Base-by-base conservation (phyloP, 2,797 vertebrate species). In the Apogon talboti region DNA sequence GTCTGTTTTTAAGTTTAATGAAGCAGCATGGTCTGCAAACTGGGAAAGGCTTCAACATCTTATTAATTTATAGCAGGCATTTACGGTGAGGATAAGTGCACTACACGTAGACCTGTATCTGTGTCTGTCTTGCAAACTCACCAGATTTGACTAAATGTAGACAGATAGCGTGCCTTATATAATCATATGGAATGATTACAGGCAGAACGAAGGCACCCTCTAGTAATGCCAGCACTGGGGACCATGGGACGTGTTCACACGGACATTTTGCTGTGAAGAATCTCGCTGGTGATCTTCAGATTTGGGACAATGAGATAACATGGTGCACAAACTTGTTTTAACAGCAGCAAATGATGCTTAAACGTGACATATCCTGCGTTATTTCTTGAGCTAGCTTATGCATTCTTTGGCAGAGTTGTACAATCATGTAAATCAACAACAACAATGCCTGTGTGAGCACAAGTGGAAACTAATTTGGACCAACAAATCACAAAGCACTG, bases 331-430 rank as follows among this genome's bases (percentile, higher is more conserved):
- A 82, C 53, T 10, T 19, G 1, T 73, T 19, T 28, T 49, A 47
- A 72, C 64, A 54, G 67, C 69, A 59, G 85, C 78, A 68, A 56
- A 38, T 72, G 2, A 54, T 35, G 54, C 35, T 75, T 58, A 1
- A 12, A 51, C 37, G 0, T 47, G 58, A 71, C 53, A 28, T 12
- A 69, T 60, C 45, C 55, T 64, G 79, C 72, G 58, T 50, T 44
- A 2, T 50, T 28, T 74, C 50, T 78, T 38, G 10, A 66, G 76
- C 58, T 62, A 57, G 71, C 74, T 65, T 56, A 66, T 60, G 77
- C 47, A 67, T 75, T 90, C 88, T 90, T 91, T 91, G 89, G 88
- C 83, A 87, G 85, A 81, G 88, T 87, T 82, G 86, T 76, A 79
- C 81, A 81, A 86, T 82, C 81, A 79, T 74, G 45, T 19, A 73